Base-by-base conservation (phyloP, 2,888 invertebrate species). In the Conops quadrifasciatus region DNA sequence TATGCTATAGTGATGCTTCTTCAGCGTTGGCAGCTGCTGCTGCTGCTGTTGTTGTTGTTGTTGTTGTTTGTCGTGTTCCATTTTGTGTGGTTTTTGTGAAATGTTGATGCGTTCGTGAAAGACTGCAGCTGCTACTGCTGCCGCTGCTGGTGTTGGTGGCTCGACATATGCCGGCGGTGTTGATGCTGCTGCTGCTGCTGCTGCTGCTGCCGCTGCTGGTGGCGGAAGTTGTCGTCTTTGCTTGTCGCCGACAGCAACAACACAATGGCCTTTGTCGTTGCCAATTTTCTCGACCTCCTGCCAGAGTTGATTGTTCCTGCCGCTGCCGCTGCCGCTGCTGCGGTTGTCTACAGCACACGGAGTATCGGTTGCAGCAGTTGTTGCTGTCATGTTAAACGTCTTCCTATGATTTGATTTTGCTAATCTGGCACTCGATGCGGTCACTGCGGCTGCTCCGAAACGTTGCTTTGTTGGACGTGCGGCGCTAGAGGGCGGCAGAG, bases 1-100 rank as follows among this genome's bases (percentile, higher is more conserved):
- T 28, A 75, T 69, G 71, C 76, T 80, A 56, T 78, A 79, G 13
- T 78, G 77, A 56, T 76, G 77, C n/a, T 77, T 77, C 53, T 73
- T 75, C 26, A 72, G 71, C 5, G 58, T 51, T 15, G 45, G 73
- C 58, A 59, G 56, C 66, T 68, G 75, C 49, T 67, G 76, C 69
- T 43, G 64, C 19, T 56, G 21, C 19, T 72, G 72, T 53, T 77
- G 45, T 67, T 9, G 75, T 28, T 70, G 74, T 16, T 74, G 73
- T 28, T 63, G 62, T 5, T 60, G 74, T 59, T 56, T 45, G 21
- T 70, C 59, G 53, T 73, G 72, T 45, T 73, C 74, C 60, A 72
- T 58, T 58, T 75, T 72, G 71, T 74, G 73, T 68, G 71, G 71
- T 58, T 71, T 71, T 11, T 69, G 65, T n/a, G n/a, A n/a, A n/a